Conservation (phyloP, 2,113 vertebrate species). For the Brachypodius melanocephalos region DNA sequence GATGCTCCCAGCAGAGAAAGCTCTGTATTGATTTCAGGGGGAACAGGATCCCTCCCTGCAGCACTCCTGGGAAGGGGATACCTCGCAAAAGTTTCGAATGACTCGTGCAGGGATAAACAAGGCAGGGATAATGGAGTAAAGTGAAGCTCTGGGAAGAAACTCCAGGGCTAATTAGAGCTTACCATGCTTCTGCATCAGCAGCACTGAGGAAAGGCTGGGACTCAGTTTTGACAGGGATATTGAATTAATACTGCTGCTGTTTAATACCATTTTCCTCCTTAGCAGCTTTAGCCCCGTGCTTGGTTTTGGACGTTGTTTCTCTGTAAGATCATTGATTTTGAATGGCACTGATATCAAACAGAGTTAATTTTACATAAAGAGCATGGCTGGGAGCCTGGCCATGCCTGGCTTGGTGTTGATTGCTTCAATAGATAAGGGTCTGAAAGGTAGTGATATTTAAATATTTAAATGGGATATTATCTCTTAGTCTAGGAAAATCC, state of each 20-base stretch:
- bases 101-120: background rate
- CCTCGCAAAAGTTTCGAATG: background rate
- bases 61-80: background rate
- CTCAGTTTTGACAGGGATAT: background rate
- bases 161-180: slow-evolving; percentile 1
- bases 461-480: slow-evolving; percentile 48
- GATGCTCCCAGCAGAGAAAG: background rate
- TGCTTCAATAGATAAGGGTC: background rate
- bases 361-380: background rate
- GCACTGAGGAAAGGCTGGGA: background rate
- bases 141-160: background rate
- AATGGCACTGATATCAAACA: background rate
- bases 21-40: background rate
- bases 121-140: slow-evolving; percentile 26
- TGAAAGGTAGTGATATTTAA: slow-evolving; percentile 27
- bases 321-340: slow-evolving; percentile 21
- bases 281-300: background rate
- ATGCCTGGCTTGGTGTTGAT: slow-evolving; percentile 7
- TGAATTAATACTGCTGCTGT: background rate
- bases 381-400: background rate
- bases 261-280: background rate
- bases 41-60: background rate
- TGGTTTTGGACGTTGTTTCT: background rate
- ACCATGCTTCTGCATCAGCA: background rate
- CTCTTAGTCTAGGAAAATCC: slow-evolving; percentile 15